Evolutionary conservation across 23 tunicate species (phyloP), one percentile per base, ranked within the genome.

Genomic region (Halocynthia aurantium): DNA sequence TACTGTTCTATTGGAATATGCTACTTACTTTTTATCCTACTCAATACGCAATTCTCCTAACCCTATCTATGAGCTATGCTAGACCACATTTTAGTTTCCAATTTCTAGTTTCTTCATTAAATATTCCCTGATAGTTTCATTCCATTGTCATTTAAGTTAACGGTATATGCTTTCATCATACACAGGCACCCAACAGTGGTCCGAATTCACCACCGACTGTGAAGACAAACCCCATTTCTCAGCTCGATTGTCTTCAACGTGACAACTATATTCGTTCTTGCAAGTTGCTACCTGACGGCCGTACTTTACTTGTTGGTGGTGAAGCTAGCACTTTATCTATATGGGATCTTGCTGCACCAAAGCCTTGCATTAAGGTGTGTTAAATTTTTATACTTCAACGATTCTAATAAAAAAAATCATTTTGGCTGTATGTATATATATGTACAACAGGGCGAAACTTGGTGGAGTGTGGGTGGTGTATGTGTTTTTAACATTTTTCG

Each of bases 261-360:
- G 97, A 91, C 50, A 85, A 87, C 73, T 91, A 91, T 66, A 91
- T 91, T 10, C 53, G 97, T 31, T 85, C 90, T 12, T 91, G 97
- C 66, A 85, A 88, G 57, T 65, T 91, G 50, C 76, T 91, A 0
- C 87, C 97, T 15, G 97, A 91, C 62, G 65, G 85, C 9, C 90
- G 91, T 18, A 87, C 97, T 13, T 50, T 91, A 22, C 77, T 91
- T 17, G 97, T 91, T 44, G 97, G 97, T 10, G 97, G 97, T 8
- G 97, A 91, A 77, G 97, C 97, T 6, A 84, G 79, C 52, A 85
- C 67, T 9, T 69, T 91, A 7, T 76, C 82, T 15, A 73, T 91
- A 44, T 91, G 91, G 91, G 97, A 91, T 61, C 55, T 91, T 7
- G 73, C 82, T 22, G 84, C 83, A 5, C 19, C 81, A 13, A 61